Evolutionary conservation across 2,888 invertebrate genomes (phyloP).

Genomic region (Labia minor): DNA sequence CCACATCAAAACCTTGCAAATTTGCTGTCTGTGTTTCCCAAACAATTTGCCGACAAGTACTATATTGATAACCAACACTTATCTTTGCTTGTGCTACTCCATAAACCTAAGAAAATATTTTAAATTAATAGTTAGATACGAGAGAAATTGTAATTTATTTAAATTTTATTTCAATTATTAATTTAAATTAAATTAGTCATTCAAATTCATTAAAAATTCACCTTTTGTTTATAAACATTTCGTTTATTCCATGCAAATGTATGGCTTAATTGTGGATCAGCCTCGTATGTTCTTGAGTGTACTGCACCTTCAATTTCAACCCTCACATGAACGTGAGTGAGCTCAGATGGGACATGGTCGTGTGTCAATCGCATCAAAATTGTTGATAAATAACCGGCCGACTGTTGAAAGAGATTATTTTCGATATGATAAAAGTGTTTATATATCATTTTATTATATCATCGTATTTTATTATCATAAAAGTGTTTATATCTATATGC

Average conservation of each 20-base stretch:
- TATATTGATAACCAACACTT: constrained; percentile 90
- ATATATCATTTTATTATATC: no score
- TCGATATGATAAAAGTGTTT: no score
- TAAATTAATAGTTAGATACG: neutral
- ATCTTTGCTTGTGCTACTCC: constrained; percentile 79
- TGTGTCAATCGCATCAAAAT: constrained; percentile 83
- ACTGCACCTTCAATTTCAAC: constrained; percentile 88
- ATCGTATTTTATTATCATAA: no score
- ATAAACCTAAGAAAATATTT: constrained; percentile 43
- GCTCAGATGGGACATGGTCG: constrained; percentile 61
- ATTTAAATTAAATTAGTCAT: no score
- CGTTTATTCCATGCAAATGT: constrained; percentile 97
- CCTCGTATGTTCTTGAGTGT: constrained; percentile 87
- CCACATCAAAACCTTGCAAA: constrained; percentile 89
- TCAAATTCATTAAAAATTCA: constrained; percentile 29
- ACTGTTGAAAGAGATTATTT: neutral
- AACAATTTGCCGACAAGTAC: constrained; percentile 71
- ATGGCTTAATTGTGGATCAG: constrained; percentile 88
- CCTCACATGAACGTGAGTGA: constrained; percentile 82
- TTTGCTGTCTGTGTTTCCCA: constrained; percentile 94
- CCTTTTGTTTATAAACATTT: constrained; percentile 95
- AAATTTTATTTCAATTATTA: no score
- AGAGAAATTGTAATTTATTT: no score
- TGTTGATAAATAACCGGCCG: constrained; percentile 86
- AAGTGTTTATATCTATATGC: no score